phyloP scores from a whole-genome alignment of 2,113 vertebrate genomes.

The Acrocephalus kingi region DNA sequence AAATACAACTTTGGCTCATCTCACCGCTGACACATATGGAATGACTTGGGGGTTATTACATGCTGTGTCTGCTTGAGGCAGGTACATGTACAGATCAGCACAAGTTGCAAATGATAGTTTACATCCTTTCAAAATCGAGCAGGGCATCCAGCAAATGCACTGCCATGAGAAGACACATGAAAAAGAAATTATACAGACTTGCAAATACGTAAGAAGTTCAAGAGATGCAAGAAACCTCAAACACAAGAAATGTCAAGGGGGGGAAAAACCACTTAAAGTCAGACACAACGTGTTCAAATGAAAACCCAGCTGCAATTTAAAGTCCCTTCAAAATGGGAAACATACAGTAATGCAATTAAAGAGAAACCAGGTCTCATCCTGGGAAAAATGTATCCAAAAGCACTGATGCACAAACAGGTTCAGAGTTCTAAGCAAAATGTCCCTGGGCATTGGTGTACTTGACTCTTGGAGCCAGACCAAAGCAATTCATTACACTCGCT shows the following conservation, averaged over 20 bases:
- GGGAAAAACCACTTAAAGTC: slow-evolving; percentile 40
- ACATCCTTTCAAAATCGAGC: slow-evolving; percentile 65
- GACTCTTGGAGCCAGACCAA: slow-evolving; percentile 70
- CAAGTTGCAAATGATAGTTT: slow-evolving; percentile 70
- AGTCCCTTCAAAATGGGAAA: slow-evolving; percentile 65
- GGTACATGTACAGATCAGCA: slow-evolving; percentile 70
- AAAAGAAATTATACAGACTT: slow-evolving; percentile 67
- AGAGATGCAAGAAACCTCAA: slow-evolving; percentile 66
- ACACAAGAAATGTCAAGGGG: slow-evolving; percentile 64
- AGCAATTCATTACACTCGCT: slow-evolving; percentile 62
- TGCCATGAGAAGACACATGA: slow-evolving; percentile 64
- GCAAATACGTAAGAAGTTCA: slow-evolving; percentile 66
- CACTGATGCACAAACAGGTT: slow-evolving; percentile 63
- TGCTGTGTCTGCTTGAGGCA: slow-evolving; percentile 72
- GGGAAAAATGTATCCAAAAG: slow-evolving; percentile 44
- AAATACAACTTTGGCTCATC: slow-evolving; percentile 73
- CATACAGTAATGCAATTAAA: slow-evolving; percentile 54
- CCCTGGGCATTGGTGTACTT: slow-evolving; percentile 67
- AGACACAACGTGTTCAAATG: slow-evolving; percentile 61
- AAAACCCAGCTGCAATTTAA: slow-evolving; percentile 59
- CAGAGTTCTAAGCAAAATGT: slow-evolving; percentile 69
- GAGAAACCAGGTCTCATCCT: slow-evolving; percentile 47
- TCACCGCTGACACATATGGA: slow-evolving; percentile 69
- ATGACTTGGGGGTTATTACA: slow-evolving; percentile 66
- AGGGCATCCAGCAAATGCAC: slow-evolving; percentile 64